Base-by-base conservation (phyloP, 2,797 vertebrate genomes). In the Hyperoplus immaculatus region DNA sequence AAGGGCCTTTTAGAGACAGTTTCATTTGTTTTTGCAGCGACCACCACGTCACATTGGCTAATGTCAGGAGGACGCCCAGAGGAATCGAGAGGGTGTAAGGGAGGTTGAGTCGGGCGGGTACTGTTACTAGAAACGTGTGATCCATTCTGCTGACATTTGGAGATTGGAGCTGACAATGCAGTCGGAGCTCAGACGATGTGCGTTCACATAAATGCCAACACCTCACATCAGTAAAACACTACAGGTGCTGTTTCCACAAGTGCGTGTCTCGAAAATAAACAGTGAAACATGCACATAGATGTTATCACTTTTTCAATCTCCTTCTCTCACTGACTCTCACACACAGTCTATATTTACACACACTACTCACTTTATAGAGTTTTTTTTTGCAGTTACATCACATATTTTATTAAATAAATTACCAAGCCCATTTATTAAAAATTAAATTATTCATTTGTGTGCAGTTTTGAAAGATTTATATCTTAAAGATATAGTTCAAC, bases 1-100 rank as follows among this genome's bases (percentile, higher is more conserved):
- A 45, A 82, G 77, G 78, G 81, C 71, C 72, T 82, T 78, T 85
- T 65, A 72, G 63, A 82, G 81, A 62, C 49, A 5, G 63, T 78
- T 85, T 88, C 82, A 84, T 89, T 82, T 67, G 86, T 76, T 85
- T 85, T 59, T 84, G 82, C 79, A 80, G 58, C 45, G 7, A 67
- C 69, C 80, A 72, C 77, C 82, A 74, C 76, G 73, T 85, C 78
- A 71, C 77, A 72, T 79, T 61, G 42, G 54, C 83, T 82, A 69
- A 80, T 80, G 80, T 88, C 83, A 83, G 83, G 75, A 84, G 18
- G 50, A 42, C 2, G 67, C 77, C 74, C 14, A 58, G 49, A 63
- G 78, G 11, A 59, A 36, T 0, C 2, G 6, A 53, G 71, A 54
- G 57, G 15, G 65, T 43, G 67, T 4, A 41, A 7, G n/a, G n/a